Base-by-base conservation (phyloP, 2,888 invertebrate species). In the Tholera decimalis region DNA sequence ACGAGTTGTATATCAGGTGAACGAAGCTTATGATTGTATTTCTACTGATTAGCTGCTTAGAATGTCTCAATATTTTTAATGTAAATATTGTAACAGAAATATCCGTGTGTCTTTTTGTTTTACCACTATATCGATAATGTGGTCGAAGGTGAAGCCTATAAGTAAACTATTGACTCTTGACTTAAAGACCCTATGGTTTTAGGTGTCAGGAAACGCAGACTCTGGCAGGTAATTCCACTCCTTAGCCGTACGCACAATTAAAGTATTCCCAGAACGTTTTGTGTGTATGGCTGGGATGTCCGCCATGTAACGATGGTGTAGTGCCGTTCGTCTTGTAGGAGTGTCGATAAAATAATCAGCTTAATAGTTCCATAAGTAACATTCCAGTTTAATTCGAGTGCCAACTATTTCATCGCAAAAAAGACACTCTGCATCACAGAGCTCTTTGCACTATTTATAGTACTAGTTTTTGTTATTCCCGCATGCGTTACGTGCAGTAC, bases 21-120 rank as follows among this genome's bases (percentile, higher is more conserved):
- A n/a, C 28, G 20, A 15, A 15, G 9, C 61, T 7, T 13, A 18
- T 28, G n/a, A 68, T 35, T 28, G 13, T 28, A 69, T 20, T 15
- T 8, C n/a, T 22, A 28, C 11, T 7, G 26, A 20, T n/a, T 56
- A 9, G 5, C 5, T 35, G 35, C n/a, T 15, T 46, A 18, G 46
- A 39, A 8, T 30, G 47, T 43, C 39, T 41, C 33, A 33, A 15
- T 15, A 15, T 47, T 46, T 46, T 11, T 33, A 13, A 46, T 20
- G n/a, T 44, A 9, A 20, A 44, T 39, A 39, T 24, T 44, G 15
- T 44, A 7, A 15, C 15, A 15, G 5, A 35, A 30, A 28, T 28
- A 28, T 30, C 9, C 30, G 9, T 20, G 20, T 5, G 39, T 39
- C 5, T 15, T 35, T 35, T 35, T 35, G 2, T 37, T n/a, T 37